Evolutionary conservation across 2,888 invertebrate genomes (phyloP).

Genomic region (Elegia similella): DNA sequence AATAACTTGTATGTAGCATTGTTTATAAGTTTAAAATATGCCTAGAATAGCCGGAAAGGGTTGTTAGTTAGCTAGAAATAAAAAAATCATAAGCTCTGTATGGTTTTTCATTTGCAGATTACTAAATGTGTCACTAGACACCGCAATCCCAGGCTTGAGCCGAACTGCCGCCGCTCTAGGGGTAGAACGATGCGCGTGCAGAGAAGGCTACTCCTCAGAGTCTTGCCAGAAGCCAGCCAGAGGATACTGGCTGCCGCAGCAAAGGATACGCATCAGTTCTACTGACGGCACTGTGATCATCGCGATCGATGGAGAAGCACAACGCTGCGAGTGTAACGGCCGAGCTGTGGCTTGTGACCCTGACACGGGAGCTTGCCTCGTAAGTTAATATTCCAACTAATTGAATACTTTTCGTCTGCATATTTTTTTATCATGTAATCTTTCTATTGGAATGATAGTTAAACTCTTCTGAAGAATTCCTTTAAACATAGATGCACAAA

Average conservation of each 20-base stretch:
- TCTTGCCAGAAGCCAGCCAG: constrained; percentile 95
- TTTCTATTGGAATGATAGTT: no score
- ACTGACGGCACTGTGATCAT: constrained; percentile 87
- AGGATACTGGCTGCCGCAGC: constrained; percentile 89
- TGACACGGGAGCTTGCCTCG: constrained; percentile 92
- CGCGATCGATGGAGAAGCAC: constrained; percentile 89
- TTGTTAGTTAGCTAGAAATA: no score
- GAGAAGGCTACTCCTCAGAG: constrained; percentile 88
- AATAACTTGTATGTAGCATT: no score
- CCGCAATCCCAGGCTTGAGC: constrained; percentile 86
- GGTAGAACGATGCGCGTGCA: constrained; percentile 93
- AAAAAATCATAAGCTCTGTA: no score
- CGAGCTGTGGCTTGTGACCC: constrained; percentile 89
- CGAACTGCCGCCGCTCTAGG: constrained; percentile 88
- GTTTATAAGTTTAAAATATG: no score
- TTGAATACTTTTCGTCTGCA: no score
- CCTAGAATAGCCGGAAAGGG: no score
- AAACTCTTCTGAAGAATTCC: no score
- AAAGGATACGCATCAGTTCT: constrained; percentile 56
- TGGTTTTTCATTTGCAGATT: constrained; percentile 52
- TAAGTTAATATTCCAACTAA: constrained; percentile 57
- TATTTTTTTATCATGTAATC: no score
- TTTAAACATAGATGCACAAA: no score
- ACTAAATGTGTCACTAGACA: constrained; percentile 90
- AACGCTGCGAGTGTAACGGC: constrained; percentile 91